Conservation (phyloP, 2,797 vertebrate genomes). For the Adrianichthys oophorus region DNA sequence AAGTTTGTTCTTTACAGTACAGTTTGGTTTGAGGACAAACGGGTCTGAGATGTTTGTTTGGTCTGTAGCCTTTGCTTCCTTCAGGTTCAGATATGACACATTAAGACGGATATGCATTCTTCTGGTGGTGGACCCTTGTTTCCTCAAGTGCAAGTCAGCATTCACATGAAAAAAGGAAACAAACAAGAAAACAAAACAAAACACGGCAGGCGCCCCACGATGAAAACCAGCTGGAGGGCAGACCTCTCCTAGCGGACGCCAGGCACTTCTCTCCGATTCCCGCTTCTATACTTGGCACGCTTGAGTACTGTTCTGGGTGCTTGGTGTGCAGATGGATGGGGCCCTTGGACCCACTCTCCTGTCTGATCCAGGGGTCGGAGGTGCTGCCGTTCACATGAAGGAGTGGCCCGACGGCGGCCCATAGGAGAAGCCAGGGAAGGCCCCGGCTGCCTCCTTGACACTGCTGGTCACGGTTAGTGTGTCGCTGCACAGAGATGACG, state of each 20-base stretch:
- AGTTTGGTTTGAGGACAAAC: slow-evolving; percentile 51
- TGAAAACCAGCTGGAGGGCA: slow-evolving; percentile 7
- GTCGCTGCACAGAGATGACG: slow-evolving; percentile 77
- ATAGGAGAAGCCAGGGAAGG: slow-evolving; percentile 83
- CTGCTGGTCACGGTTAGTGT: slow-evolving; percentile 72
- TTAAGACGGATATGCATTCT: slow-evolving; percentile 30
- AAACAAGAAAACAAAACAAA: slow-evolving; percentile 9
- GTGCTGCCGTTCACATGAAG: slow-evolving; percentile 66
- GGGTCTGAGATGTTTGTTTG: not conserved
- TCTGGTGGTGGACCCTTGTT: slow-evolving; percentile 34
- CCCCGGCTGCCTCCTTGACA: slow-evolving; percentile 77
- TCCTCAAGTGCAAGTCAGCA: slow-evolving; percentile 70
- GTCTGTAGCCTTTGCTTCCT: slow-evolving; percentile 20
- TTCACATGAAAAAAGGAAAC: slow-evolving; percentile 40
- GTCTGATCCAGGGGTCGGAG: not conserved
- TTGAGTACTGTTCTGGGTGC: not conserved
- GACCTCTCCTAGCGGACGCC: slow-evolving; percentile 29
- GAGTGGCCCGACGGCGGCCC: slow-evolving; percentile 66
- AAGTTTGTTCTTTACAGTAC: slow-evolving; percentile 44
- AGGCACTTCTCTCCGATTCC: slow-evolving; percentile 73
- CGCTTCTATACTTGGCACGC: slow-evolving; percentile 1
- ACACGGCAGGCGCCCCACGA: slow-evolving; percentile 23
- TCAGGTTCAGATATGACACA: slow-evolving; percentile 27
- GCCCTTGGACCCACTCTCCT: not conserved
- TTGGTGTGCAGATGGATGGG: not conserved